Evolutionary conservation across 64 coral and sea anemone species (phyloP).

Genomic region (Montipora foliosa): DNA sequence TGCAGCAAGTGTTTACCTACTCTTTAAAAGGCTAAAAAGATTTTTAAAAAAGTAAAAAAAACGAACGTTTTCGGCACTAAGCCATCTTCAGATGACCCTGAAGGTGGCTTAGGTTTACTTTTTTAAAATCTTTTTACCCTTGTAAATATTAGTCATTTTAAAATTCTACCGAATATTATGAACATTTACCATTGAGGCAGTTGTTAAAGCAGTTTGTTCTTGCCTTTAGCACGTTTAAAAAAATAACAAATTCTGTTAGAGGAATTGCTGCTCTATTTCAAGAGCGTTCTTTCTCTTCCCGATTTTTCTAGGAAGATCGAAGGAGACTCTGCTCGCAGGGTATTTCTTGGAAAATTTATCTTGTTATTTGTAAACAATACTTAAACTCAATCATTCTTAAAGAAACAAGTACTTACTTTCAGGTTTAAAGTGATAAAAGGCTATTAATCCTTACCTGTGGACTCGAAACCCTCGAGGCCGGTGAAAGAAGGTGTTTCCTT

Average conservation of each 20-base stretch:
- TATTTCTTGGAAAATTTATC: not conserved
- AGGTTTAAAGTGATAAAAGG: not conserved
- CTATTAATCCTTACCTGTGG: conserved; percentile 17
- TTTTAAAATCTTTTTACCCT: conserved; percentile 20
- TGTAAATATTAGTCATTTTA: conserved; percentile 32
- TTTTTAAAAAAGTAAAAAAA: not conserved
- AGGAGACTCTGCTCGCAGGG: not conserved
- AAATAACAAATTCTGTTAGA: not conserved
- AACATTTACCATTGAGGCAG: not conserved
- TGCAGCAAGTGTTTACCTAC: conserved; percentile 12
- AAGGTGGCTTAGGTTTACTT: conserved; percentile 29
- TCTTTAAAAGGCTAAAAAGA: not conserved
- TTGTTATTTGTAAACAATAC: not conserved
- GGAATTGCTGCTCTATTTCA: not conserved
- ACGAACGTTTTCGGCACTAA: not conserved
- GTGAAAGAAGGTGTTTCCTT: conserved; percentile 9
- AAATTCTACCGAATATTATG: not conserved
- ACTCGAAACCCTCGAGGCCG: not conserved
- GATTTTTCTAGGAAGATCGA: not conserved
- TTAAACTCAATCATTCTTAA: not conserved
- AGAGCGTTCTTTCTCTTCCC: not conserved
- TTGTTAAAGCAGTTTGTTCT: too few relatives aligned
- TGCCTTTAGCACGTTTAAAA: conserved; percentile 7
- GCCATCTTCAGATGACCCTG: conserved; percentile 7
- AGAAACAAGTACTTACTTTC: too few relatives aligned